These are phyloP conservation scores for Sebastes matsubarae DNA, from an alignment of 2,797 vertebrate species.

Conservation along the genomic window DNA sequence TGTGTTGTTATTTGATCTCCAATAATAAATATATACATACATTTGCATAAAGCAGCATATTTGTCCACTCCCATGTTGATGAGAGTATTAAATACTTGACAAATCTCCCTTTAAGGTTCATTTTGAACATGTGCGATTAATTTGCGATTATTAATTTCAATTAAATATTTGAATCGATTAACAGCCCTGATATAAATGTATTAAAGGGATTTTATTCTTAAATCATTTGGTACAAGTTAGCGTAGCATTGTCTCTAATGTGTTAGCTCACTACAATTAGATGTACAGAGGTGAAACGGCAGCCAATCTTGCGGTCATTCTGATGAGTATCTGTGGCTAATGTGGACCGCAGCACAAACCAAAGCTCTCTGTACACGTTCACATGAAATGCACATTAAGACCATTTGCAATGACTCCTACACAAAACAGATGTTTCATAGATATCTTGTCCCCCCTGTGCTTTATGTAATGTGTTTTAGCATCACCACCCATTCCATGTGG, in stretches of 20 bases:
- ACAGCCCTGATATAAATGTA: not conserved
- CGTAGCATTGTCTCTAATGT: not conserved
- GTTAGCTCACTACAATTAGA: not conserved
- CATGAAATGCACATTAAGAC: slow-evolving; percentile 7
- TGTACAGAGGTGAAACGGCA: slow-evolving; percentile 9
- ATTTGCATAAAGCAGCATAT: not conserved
- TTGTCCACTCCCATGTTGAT: not conserved
- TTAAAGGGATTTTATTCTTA: not conserved
- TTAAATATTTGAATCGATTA: too few species aligned
- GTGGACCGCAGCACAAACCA: not conserved
- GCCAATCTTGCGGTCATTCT: not conserved
- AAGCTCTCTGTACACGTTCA: not conserved
- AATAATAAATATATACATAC: too few species aligned
- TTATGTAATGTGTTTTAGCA: slow-evolving; percentile 12
- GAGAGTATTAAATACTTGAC: too few species aligned
- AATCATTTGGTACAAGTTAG: not conserved
- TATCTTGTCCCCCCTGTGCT: not conserved
- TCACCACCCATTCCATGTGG: slow-evolving; percentile 11
- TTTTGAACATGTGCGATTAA: too few species aligned
- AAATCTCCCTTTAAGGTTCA: too few species aligned
- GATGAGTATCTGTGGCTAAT: not conserved
- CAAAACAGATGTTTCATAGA: slow-evolving; percentile 4
- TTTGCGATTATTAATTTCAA: too few species aligned
- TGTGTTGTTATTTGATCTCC: fast-evolving
- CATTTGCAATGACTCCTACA: not conserved